Evolutionary conservation across 1,140 invertebrate genomes (phyloP), one percentile per base, ranked within the genome.

Genomic region (Acarapis woodi): DNA sequence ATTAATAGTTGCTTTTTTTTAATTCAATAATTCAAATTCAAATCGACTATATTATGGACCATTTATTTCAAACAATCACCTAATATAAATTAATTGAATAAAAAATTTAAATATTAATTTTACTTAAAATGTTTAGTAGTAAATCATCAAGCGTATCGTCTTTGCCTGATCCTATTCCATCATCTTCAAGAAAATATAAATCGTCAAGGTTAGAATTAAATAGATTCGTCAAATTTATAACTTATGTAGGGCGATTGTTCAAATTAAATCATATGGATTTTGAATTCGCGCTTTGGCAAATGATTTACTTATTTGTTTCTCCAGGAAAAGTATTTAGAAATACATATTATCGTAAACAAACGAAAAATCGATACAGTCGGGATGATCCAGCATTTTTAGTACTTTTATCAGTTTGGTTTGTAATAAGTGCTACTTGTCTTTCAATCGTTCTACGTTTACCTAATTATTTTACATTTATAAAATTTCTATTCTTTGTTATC

Each of bases 331-430:
- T 99, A 3, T 94, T 93, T 51, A 70, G 82, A 56, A 93, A 94
- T 61, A 96, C 93, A 57, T 74, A 87, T 48, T 94, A 90, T 58
- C 71, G 90, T 59, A 97, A 97, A 71, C 75, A 90, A 62, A 88
- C 85, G 41, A 96, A 96, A 61, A 77, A 82, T 47, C 88, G 97
- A 59, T 97, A 90, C 69, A 88, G 88, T 0, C 67, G 90, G 58
- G 90, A 97, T 62, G 90, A 99, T 62, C 90, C 90, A 37, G 90
- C 90, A 40, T 97, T 99, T 62, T 57, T 99, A 40, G 83, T 99
- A 22, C 58, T 97, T 32, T 59, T 97, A 12, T 68, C 72, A 41
- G 62, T 73, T 48, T 85, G 80, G 65, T 49, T 45, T 53, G 42
- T 45, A 46, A 71, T 83, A 28, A 83, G 85, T 10, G 87, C 83